Base-by-base conservation (phyloP, 2,888 invertebrate species). In the Melieria picta region DNA sequence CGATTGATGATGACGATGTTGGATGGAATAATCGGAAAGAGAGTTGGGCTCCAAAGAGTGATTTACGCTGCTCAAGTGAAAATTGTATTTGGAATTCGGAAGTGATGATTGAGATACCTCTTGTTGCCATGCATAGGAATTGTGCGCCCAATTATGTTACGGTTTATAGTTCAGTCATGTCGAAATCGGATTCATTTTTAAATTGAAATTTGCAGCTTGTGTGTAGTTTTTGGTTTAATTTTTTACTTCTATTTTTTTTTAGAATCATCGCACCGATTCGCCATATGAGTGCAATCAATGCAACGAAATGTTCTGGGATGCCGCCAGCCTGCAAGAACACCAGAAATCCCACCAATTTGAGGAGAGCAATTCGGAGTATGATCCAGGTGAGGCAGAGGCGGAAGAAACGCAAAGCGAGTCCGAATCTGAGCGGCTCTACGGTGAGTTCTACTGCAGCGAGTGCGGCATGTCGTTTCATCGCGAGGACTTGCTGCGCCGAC, bases 381-480 rank as follows among this genome's bases (percentile, higher is more conserved):
- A 87, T 73, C 87, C 87, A 0, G 82, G 81, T 5, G 82, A 85
- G 7, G 84, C 80, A 1, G 89, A 89, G 62, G 72, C 63, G 43
- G 74, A 76, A 46, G 76, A 77, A 52, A 89, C 89, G 57, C 84
- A 80, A 71, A 87, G 88, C 7, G 87, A 86, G 72, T 90, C 90
- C 5, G 90, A 90, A 5, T 89, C 89, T 43, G 90, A 91, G 11
- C 89, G 89, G 60, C 88, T 89, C 77, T 90, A 90, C 78, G 91
- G 91, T 0, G 89, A 90, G 68, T 89, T 88, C 74, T 89, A 87
- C 73, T 94, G 94, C 80, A 90, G 91, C 75, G 91, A 92, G 73
- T 95, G 94, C 81, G 94, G 93, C 63, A 91, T 93, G 78, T 91
- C 93, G 3, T 94, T 94, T 87, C 93, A 93, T 81, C 89, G 94